Evolutionary conservation across 2,888 invertebrate genomes (phyloP).

Genomic region (Tholera decimalis): DNA sequence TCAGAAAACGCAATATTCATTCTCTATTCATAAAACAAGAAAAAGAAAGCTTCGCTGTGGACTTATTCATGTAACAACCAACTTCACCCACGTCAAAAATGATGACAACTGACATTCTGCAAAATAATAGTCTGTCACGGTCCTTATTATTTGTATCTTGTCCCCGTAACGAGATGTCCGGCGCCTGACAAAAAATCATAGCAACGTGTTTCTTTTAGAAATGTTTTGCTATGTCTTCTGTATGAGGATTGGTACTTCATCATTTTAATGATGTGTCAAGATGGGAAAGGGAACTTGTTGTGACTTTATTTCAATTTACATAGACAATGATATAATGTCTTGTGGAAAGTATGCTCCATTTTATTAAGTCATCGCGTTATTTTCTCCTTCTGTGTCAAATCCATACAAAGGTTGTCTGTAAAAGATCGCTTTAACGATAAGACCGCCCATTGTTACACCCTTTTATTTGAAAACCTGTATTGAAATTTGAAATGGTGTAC

Average conservation of each 20-base stretch:
- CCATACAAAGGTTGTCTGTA: too few relatives aligned
- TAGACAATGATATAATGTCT: too few relatives aligned
- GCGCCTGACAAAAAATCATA: slow-evolving; percentile 50
- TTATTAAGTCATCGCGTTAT: too few relatives aligned
- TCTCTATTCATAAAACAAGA: slow-evolving; percentile 60
- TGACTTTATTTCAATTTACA: slow-evolving; percentile 1
- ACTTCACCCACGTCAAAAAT: slow-evolving; percentile 74
- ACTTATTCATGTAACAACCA: slow-evolving; percentile 51
- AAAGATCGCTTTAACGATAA: too few relatives aligned
- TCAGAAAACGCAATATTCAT: slow-evolving; percentile 56
- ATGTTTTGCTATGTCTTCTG: slow-evolving; percentile 43
- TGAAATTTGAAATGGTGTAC: too few relatives aligned
- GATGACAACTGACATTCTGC: slow-evolving; percentile 76
- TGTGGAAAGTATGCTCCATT: too few relatives aligned
- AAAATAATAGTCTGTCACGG: slow-evolving; percentile 67
- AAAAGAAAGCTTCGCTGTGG: slow-evolving; percentile 40
- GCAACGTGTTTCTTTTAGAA: slow-evolving; percentile 43
- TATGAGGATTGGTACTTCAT: slow-evolving; percentile 30
- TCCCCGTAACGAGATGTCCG: slow-evolving; percentile 53
- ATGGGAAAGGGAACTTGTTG: background rate
- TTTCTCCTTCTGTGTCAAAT: too few relatives aligned
- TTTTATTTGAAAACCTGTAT: too few relatives aligned
- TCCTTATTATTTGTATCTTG: slow-evolving; percentile 60
- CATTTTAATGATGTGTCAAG: slow-evolving; percentile 34
- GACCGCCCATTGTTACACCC: too few relatives aligned